phyloP scores from a whole-genome alignment of 2,888 invertebrate genomes.

The Heliothis peltigera region DNA sequence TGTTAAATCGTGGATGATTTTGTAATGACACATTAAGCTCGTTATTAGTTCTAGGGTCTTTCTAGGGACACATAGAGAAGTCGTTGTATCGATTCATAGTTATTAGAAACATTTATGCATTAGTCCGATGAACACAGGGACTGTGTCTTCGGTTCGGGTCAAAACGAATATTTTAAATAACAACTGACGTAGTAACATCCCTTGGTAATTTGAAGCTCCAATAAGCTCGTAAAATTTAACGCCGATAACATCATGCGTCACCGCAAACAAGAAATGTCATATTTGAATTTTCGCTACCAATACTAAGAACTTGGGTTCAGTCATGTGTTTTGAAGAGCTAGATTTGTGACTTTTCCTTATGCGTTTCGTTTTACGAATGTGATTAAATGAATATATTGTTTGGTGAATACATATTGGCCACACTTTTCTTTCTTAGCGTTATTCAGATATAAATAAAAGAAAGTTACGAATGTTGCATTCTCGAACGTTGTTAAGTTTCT shows the following conservation, averaged over 20 bases:
- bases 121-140: too few species aligned
- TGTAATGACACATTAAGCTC: too few species aligned
- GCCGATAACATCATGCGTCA: conserved; percentile 31
- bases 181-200: background rate
- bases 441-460: conserved; percentile 10
- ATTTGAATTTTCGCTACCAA: conserved; percentile 41
- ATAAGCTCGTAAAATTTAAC: conserved; percentile 23
- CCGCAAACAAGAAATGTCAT: conserved; percentile 35
- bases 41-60: too few species aligned
- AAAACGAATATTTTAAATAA: too few species aligned
- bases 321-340: conserved; percentile 33
- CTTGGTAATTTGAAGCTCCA: conserved; percentile 19
- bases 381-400: conserved; percentile 8
- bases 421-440: background rate
- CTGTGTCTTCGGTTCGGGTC: background rate
- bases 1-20: too few species aligned
- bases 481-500: too few species aligned
- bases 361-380: background rate
- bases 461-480: too few species aligned
- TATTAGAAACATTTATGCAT: too few species aligned
- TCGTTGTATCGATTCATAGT: too few species aligned
- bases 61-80: too few species aligned
- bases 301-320: conserved; percentile 32
- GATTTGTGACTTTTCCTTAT: conserved; percentile 8
- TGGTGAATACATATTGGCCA: background rate